Percentiles rank a stretch among this genome's conserved stretches.
Conservation (phyloP, 2,888 invertebrate species). For the Chloroclysta siterata region DNA sequence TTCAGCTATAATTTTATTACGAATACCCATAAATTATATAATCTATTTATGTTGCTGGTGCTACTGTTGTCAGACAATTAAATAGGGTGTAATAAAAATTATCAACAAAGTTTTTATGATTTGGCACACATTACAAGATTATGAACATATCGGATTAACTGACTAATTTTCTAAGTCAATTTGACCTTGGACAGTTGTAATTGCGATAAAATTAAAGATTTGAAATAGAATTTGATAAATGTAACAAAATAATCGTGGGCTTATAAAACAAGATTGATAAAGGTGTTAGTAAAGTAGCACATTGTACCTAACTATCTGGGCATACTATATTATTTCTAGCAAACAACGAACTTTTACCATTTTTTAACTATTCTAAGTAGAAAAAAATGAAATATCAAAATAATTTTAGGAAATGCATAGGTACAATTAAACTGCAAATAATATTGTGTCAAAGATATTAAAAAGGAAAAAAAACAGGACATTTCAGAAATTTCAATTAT, state of each 20-base stretch:
- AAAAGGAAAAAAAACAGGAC: too few relatives aligned
- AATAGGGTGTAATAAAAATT: background rate
- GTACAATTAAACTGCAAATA: too few relatives aligned
- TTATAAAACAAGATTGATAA: background rate
- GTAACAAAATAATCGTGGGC: background rate
- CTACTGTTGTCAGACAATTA: slow-evolving; percentile 1
- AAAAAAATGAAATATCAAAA: too few relatives aligned
- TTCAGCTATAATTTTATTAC: too few relatives aligned
- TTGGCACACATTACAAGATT: slow-evolving; percentile 11
- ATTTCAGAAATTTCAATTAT: too few relatives aligned
- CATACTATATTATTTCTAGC: too few relatives aligned
- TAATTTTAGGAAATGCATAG: too few relatives aligned
- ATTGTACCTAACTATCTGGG: too few relatives aligned
- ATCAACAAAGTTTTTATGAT: slow-evolving; percentile 1
- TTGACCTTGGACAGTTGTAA: slow-evolving; percentile 4
- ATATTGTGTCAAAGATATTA: too few relatives aligned
- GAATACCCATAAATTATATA: background rate
- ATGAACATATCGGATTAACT: slow-evolving; percentile 2
- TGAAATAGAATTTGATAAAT: background rate
- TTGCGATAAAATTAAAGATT: background rate
- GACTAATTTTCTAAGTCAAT: slow-evolving; percentile 2
- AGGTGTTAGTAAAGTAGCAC: too few relatives aligned
- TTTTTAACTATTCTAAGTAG: too few relatives aligned
- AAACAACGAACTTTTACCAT: too few relatives aligned
- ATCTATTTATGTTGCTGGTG: background rate